Base-by-base conservation (phyloP, 2,888 invertebrate species). In the Laothoe populi region DNA sequence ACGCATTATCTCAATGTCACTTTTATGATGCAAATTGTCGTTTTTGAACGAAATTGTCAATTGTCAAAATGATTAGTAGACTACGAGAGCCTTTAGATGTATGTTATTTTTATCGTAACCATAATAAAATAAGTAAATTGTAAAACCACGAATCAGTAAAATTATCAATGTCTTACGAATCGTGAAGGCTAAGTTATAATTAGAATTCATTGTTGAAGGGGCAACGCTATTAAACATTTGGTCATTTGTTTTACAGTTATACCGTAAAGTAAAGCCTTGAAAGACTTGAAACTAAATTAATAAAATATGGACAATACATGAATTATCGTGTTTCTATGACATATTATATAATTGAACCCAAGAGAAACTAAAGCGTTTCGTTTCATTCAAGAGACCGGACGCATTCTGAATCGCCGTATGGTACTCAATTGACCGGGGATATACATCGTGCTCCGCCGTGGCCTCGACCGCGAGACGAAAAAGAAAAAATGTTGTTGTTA, bases 401-500 rank as follows among this genome's bases (percentile, higher is more conserved):
- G 59, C 75, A 80, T 59, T 70, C 71, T 71, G 86, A 82, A 60
- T 76, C 70, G 45, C 64, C 75, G 21, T 78, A 84, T 67, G 77
- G 73, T 58, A 70, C 72, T 57, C 78, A 74, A 35, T 58, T 80
- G 66, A 87, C 84, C 73, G 82, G 84, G 23, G 70, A 72, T 61
- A 67, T 74, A 53, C 74, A 67, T 61, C 77, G 72, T 64, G 76
- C 77, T 58, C 81, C 83, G 19, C 77, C 75, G 68, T 83, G 84
- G 81, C 83, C 84, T 23, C 61, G 67, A 49, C 63, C 79, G 61
- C 71, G 68, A 61, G 60, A 66, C 59, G 66, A 69, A 58, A 81
- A 77, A 71, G 82, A 83, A 75, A 84, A 74, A 45, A 87, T 87
- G 83, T 84, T 83, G 66, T 44, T 81, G 35, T 63, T 89, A 64